Evolutionary conservation across 2,113 vertebrate genomes (phyloP).

Genomic region (Cromileptes altivelis): DNA sequence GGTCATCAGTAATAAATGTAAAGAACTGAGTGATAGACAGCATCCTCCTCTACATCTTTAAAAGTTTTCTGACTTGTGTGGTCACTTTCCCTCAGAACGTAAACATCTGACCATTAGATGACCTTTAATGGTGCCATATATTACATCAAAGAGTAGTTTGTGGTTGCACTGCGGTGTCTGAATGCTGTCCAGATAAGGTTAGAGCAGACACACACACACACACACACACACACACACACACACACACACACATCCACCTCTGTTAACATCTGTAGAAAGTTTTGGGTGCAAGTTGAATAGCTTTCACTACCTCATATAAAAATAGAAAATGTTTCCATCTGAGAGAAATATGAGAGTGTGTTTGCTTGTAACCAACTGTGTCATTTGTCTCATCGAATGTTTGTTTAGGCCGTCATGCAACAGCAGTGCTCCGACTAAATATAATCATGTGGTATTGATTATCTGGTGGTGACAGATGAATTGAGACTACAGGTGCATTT

Average conservation of each 20-base stretch:
- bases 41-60: no score
- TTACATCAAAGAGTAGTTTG: constrained; percentile 44
- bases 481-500: constrained; percentile 6
- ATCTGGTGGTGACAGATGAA: constrained; percentile 37
- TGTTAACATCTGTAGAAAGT: neutral
- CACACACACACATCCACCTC: neutral
- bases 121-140: constrained; percentile 34
- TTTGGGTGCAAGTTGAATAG: neutral
- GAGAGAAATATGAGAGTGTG: neutral
- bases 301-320: constrained; percentile 17
- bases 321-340: constrained; percentile 41
- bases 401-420: constrained; percentile 9
- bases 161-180: constrained; percentile 24
- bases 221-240: no score
- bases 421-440: constrained; percentile 1
- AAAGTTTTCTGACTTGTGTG: neutral
- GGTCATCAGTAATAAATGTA: no score
- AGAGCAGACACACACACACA: constrained; percentile 3
- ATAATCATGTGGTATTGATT: constrained; percentile 29
- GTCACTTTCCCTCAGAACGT: neutral
- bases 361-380: constrained; percentile 19
- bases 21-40: no score
- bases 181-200: constrained; percentile 57
- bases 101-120: constrained; percentile 28
- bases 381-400: constrained; percentile 13